phyloP scores from a whole-genome alignment of 2,888 invertebrate genomes.

The Eristalis intricaria region DNA sequence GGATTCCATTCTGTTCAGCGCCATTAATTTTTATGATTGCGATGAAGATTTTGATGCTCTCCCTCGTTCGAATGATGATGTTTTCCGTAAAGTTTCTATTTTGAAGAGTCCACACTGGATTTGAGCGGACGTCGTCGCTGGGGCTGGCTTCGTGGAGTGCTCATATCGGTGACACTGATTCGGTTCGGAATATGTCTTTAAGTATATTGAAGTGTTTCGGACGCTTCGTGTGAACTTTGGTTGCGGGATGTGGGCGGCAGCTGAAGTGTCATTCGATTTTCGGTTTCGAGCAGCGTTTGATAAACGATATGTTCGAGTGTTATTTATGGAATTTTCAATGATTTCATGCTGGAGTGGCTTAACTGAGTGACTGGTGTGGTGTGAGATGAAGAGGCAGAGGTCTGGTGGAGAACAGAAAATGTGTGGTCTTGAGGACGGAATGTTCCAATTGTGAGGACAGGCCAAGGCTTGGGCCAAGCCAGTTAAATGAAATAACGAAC shows the following conservation, averaged over 20 bases:
- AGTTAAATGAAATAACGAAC: too few relatives aligned
- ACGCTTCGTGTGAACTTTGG: neutral
- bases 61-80: constrained; percentile 33
- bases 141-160: neutral
- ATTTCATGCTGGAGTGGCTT: neutral
- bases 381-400: neutral
- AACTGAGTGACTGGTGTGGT: neutral
- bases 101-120: constrained; percentile 23
- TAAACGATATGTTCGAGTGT: neutral
- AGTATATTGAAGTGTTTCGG: neutral
- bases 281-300: neutral
- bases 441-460: too few relatives aligned
- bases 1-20: constrained; percentile 52
- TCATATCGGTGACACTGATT: neutral
- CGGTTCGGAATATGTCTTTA: neutral
- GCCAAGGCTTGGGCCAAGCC: too few relatives aligned
- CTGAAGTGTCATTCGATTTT: neutral
- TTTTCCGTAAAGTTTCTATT: constrained; percentile 37
- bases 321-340: neutral
- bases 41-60: constrained; percentile 59
- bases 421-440: too few relatives aligned
- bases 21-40: constrained; percentile 67
- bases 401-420: neutral
- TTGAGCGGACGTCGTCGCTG: neutral
- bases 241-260: neutral